Base-by-base conservation (phyloP, 2,888 invertebrate species). In the Enchytraeus crypticus region DNA sequence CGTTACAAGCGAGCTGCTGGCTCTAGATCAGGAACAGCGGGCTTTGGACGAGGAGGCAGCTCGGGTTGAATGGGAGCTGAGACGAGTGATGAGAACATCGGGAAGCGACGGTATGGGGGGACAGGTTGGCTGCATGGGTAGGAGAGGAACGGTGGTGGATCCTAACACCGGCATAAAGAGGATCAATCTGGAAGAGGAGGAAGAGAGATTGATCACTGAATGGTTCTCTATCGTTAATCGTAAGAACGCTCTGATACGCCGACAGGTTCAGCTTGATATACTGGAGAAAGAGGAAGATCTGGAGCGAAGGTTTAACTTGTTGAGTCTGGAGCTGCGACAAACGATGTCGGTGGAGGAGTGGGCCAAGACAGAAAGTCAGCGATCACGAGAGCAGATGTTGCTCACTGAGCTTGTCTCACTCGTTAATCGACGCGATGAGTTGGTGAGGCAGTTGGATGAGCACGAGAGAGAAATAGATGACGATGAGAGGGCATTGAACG, bases 191-290 rank as follows among this genome's bases (percentile, higher is more conserved):
- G 49, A 30, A 1, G 59, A 38, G 45, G 5, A 18, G 23, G 61
- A 58, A 38, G 58, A 57, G 43, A 30, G 30, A 27, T 45, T 51
- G n/a, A 27, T 61, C 32, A 23, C n/a, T 47, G 87, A 91, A 74
- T 96, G 96, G 96, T 96, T 96, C 62, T 60, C 73, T 53, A 65
- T 78, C 56, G 78, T 96, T 45, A 96, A 96, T 80, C 95, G 95
- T 81, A 93, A 93, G 81, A 96, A 96, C 77, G 95, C 95, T 2
- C 82, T 96, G 5, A 84, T 96, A 14, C 84, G 95, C 64, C 83
- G 95, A 66, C 95, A 96, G 82, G 93, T 93, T 92, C 95, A 96
- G 80, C 85, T 96, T 43, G 95, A 96, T 77, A 95, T 96, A 57
- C 71, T 82, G 81, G 95, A 95, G 78, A 92, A 95, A 81, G 95